These are phyloP conservation scores for Parochlus steinenii DNA, from an alignment of 2,888 invertebrate species.

Conservation along the genomic window DNA sequence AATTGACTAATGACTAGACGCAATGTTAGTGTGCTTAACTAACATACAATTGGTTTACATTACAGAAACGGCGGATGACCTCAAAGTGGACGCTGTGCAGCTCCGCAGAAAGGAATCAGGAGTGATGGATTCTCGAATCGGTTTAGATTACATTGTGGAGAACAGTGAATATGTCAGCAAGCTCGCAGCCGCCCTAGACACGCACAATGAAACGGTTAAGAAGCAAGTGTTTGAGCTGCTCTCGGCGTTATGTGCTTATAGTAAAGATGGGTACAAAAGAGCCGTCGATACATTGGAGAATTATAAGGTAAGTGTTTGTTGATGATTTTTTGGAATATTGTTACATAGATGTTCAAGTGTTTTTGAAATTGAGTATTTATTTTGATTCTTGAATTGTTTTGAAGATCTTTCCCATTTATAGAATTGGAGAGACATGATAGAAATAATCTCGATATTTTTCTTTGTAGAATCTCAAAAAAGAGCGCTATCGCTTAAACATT, in stretches of 20 bases:
- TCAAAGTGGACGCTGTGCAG: too few species aligned
- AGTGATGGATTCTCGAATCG: conserved; percentile 79
- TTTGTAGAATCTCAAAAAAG: conserved; percentile 61
- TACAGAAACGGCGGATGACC: too few species aligned
- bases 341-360: background rate
- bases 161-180: conserved; percentile 84
- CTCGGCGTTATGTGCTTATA: conserved; percentile 88
- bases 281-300: conserved; percentile 81
- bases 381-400: background rate
- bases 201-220: conserved; percentile 78
- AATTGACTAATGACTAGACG: too few species aligned
- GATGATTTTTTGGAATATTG: background rate
- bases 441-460: conserved; percentile 13
- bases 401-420: too few species aligned
- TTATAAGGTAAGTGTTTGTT: conserved; percentile 66
- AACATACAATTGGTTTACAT: too few species aligned
- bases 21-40: too few species aligned
- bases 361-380: conserved; percentile 3
- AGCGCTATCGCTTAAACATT: conserved; percentile 76
- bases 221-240: conserved; percentile 93
- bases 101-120: conserved; percentile 8
- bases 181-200: conserved; percentile 82
- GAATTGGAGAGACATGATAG: too few species aligned
- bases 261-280: conserved; percentile 70
- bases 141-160: conserved; percentile 86